Conservation (phyloP, 2,888 invertebrate genomes). For the Margaritifera margaritifera region DNA sequence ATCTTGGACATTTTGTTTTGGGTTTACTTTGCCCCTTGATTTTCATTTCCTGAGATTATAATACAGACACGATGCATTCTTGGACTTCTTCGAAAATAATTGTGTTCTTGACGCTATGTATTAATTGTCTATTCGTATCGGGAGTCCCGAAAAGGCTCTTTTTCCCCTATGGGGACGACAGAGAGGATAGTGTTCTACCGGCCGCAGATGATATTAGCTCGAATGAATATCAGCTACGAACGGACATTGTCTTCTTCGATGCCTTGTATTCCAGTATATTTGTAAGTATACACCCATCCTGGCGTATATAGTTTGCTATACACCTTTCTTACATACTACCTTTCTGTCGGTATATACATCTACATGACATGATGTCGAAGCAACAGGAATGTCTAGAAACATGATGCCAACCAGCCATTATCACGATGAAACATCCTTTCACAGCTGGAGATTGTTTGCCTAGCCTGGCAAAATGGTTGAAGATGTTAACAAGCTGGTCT, state of each 20-base stretch:
- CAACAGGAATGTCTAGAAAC: no score
- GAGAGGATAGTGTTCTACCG: constrained; percentile 76
- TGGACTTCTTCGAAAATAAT: no score
- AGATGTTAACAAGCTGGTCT: no score
- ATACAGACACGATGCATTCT: no score
- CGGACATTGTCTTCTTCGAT: constrained; percentile 87
- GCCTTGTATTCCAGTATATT: constrained; percentile 83
- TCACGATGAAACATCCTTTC: no score
- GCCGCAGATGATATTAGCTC: constrained; percentile 79
- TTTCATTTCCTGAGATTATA: no score
- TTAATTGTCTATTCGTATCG: constrained; percentile 10
- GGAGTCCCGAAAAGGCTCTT: constrained; percentile 45
- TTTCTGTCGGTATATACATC: neutral
- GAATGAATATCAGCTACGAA: constrained; percentile 79
- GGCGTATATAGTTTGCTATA: constrained; percentile 3
- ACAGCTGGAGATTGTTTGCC: no score
- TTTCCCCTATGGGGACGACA: constrained; percentile 76
- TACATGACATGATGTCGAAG: neutral
- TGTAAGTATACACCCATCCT: constrained; percentile 80
- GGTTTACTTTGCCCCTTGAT: no score
- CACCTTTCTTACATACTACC: neutral
- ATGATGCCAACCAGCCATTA: no score
- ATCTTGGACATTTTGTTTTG: no score
- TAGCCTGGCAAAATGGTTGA: no score
- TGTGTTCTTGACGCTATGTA: constrained; percentile 5